Evolutionary conservation across 2,888 invertebrate genomes (phyloP).

Genomic region (Ditylenchus weischeri): DNA sequence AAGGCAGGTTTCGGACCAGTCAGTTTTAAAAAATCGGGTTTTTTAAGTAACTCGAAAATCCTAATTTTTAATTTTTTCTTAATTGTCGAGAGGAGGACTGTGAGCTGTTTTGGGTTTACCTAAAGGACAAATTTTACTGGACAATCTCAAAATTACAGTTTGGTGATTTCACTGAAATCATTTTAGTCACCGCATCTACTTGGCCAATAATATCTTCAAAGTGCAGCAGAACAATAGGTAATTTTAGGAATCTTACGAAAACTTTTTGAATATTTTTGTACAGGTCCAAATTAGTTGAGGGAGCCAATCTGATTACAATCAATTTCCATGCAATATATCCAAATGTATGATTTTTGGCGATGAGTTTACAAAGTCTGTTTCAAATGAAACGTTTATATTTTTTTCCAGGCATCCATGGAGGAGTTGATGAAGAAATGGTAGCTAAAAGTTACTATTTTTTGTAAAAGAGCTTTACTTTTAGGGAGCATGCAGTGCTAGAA

Average conservation of each 20-base stretch:
- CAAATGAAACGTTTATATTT: too few relatives aligned
- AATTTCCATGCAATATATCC: constrained; percentile 58
- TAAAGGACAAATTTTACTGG: too few relatives aligned
- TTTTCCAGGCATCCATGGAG: constrained; percentile 29
- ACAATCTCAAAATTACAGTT: too few relatives aligned
- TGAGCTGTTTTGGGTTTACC: too few relatives aligned
- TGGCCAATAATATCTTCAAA: constrained; percentile 57
- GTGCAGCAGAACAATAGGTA: constrained; percentile 51
- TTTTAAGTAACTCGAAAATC: too few relatives aligned
- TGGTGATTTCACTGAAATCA: constrained; percentile 45
- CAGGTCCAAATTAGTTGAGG: constrained; percentile 53
- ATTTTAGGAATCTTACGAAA: constrained; percentile 7
- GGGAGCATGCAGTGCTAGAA: constrained; percentile 55
- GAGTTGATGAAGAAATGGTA: constrained; percentile 51
- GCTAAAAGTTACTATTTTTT: neutral
- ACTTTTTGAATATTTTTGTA: neutral
- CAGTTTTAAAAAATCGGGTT: too few relatives aligned
- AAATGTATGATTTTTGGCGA: constrained; percentile 28
- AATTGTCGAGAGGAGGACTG: too few relatives aligned
- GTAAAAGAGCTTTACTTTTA: neutral
- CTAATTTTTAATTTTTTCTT: too few relatives aligned
- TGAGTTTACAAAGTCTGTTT: too few relatives aligned
- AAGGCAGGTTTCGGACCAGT: too few relatives aligned
- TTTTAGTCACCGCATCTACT: constrained; percentile 54
- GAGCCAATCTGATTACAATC: constrained; percentile 50